Percentiles rank a stretch among this genome's conserved stretches.
Evolutionary conservation across 2,113 vertebrate genomes (phyloP).

Genomic region (Asarcornis scutulata): DNA sequence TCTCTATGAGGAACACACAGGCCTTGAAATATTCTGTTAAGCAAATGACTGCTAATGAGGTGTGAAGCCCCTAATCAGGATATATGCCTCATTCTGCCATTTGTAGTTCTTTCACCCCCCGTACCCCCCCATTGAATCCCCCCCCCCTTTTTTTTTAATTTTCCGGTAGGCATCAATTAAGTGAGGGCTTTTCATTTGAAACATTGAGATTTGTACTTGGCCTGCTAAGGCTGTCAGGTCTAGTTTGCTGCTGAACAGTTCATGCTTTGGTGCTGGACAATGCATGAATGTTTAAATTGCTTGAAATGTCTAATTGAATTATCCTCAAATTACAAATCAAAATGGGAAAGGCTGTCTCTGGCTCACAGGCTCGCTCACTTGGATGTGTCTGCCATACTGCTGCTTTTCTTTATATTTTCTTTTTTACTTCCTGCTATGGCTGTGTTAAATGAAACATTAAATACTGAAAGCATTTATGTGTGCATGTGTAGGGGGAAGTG

Average conservation of each 20-base stretch:
- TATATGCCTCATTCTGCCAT: neutral
- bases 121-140: too few relatives aligned
- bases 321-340: conserved; percentile 81
- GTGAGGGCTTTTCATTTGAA: conserved; percentile 34
- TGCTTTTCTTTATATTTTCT: conserved; percentile 44
- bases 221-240: conserved; percentile 83
- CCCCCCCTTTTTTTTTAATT: neutral
- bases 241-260: conserved; percentile 80
- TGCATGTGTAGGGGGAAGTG: neutral
- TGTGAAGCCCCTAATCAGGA: neutral
- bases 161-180: conserved; percentile 52
- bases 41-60: conserved; percentile 22
- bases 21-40: neutral
- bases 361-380: conserved; percentile 71
- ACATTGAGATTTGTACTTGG: conserved; percentile 45
- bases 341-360: conserved; percentile 72
- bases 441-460: conserved; percentile 50
- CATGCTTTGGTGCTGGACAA: conserved; percentile 81
- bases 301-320: conserved; percentile 84
- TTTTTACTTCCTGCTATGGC: neutral
- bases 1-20: neutral
- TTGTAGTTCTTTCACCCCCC: neutral
- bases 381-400: conserved; percentile 27
- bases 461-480: conserved; percentile 38
- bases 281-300: conserved; percentile 89